Evolutionary conservation across 1,140 invertebrate genomes (phyloP).

Genomic region (Octopus sinensis): DNA sequence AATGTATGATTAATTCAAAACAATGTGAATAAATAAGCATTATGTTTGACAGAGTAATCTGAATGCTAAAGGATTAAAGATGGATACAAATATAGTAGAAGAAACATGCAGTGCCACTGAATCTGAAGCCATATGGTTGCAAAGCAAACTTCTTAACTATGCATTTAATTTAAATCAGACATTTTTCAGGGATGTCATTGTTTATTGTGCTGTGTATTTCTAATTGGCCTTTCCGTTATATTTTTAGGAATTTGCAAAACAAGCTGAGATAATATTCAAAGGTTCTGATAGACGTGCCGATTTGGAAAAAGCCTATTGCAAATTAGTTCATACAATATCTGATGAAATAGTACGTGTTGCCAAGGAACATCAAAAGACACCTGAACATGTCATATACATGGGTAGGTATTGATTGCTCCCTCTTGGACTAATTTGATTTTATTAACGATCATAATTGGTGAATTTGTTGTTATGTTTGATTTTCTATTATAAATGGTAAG

Average conservation of each 20-base stretch:
- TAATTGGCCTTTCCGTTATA: constrained; percentile 5
- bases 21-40: no score
- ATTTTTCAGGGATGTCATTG: not conserved
- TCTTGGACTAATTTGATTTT: no score
- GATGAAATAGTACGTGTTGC: constrained; percentile 77
- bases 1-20: no score
- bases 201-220: not conserved
- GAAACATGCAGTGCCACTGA: no score
- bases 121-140: no score
- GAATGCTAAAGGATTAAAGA: no score
- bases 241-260: constrained; percentile 76
- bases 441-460: no score
- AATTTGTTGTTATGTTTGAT: no score
- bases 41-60: no score
- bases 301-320: constrained; percentile 91
- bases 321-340: constrained; percentile 82
- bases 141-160: no score
- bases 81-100: no score
- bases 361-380: constrained; percentile 87
- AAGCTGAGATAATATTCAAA: constrained; percentile 82
- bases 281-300: constrained; percentile 86
- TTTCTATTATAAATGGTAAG: no score
- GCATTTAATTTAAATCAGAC: not conserved
- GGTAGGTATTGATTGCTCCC: constrained; percentile 58
- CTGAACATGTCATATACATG: constrained; percentile 90